Percentiles rank a stretch among this genome's conserved stretches.
Evolutionary conservation across 1,140 invertebrate species (phyloP).

Genomic region (Cotesia vestalis): DNA sequence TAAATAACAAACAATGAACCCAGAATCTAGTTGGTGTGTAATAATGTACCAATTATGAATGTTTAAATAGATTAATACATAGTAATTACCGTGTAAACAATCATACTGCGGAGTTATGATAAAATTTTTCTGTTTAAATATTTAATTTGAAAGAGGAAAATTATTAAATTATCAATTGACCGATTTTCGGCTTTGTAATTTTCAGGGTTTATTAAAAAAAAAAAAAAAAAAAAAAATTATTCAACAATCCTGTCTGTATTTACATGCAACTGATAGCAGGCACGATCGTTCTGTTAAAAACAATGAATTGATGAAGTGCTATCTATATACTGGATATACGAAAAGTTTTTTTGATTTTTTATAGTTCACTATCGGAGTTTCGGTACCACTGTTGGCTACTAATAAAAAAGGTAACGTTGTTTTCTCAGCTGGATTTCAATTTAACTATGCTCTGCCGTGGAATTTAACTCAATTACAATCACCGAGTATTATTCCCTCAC

Average conservation of each 20-base stretch:
- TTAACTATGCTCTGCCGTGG: slow-evolving; percentile 60
- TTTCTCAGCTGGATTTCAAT: slow-evolving; percentile 57
- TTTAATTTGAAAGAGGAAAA: too few species aligned
- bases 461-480: slow-evolving; percentile 58
- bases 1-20: too few species aligned
- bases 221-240: not conserved
- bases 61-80: too few species aligned
- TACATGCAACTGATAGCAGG: too few species aligned
- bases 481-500: slow-evolving; percentile 50
- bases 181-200: not conserved
- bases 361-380: slow-evolving; percentile 57
- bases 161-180: too few species aligned
- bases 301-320: slow-evolving; percentile 6
- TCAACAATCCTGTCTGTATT: not conserved
- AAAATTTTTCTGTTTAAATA: too few species aligned
- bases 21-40: too few species aligned
- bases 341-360: slow-evolving; percentile 28
- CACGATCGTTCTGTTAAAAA: not conserved
- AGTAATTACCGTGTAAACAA: too few species aligned
- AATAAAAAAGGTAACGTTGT: slow-evolving; percentile 53
- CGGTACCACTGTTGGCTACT: slow-evolving; percentile 52
- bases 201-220: not conserved
- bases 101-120: not conserved
- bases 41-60: too few species aligned
- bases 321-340: not conserved